These are phyloP conservation scores for Irena cyanogastra DNA, from an alignment of 2,113 vertebrate species.

Conservation along the genomic window DNA sequence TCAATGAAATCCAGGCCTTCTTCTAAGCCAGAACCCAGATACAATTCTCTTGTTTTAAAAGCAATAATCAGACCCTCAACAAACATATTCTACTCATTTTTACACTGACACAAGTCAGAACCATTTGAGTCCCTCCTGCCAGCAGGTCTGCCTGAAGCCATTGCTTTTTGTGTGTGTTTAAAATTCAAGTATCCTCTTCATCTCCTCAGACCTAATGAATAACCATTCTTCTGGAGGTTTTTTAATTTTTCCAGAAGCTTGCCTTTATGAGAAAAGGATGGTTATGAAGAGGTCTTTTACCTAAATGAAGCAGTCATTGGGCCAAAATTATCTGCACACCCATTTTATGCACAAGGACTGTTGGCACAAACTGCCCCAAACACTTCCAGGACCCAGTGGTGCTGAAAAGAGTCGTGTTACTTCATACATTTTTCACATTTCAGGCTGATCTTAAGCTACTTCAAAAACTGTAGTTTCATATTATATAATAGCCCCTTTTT, in stretches of 20 bases:
- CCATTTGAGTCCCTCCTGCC: not conserved
- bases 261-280: not conserved
- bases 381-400: not conserved
- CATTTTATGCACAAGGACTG: accelerated
- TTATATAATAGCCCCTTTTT: not conserved
- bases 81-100: not conserved
- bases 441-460: not conserved
- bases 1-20: not conserved
- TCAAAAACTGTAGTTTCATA: not conserved
- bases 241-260: not conserved
- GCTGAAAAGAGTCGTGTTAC: not conserved
- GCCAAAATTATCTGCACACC: not conserved
- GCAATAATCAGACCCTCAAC: not conserved
- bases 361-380: not conserved
- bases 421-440: not conserved
- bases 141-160: not conserved
- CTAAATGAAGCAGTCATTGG: not conserved
- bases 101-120: not conserved
- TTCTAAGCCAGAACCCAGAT: not conserved
- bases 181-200: not conserved
- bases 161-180: not conserved
- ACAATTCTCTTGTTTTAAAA: not conserved
- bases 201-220: not conserved
- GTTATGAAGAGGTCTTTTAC: not conserved
- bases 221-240: not conserved